phyloP scores from a whole-genome alignment of 2,888 invertebrate genomes.

The Stenoptilia bipunctidactyla region DNA sequence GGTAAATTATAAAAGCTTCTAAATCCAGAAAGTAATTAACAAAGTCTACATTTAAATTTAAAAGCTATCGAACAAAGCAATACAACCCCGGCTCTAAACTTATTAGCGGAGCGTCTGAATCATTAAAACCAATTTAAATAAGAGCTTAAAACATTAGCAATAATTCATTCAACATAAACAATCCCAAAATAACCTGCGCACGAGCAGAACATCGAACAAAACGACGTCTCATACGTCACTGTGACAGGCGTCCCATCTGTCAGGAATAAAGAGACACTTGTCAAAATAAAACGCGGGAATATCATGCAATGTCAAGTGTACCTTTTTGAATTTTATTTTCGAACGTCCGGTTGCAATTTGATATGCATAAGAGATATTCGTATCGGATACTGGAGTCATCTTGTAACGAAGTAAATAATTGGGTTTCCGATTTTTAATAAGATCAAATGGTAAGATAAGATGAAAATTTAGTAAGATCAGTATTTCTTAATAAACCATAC shows the following conservation, averaged over 20 bases:
- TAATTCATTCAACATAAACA: slow-evolving; percentile 22
- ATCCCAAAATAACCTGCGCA: slow-evolving; percentile 24
- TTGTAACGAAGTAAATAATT: too few species aligned
- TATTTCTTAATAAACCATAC: too few species aligned
- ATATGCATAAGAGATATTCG: too few species aligned
- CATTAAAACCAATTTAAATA: slow-evolving; percentile 6
- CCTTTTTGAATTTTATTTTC: neutral
- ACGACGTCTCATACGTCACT: slow-evolving; percentile 16
- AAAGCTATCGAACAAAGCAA: too few species aligned
- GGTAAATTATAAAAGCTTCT: too few species aligned
- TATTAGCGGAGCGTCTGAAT: neutral
- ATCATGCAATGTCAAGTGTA: neutral
- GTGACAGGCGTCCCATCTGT: slow-evolving; percentile 24
- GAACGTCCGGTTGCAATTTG: too few species aligned
- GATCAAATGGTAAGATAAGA: too few species aligned
- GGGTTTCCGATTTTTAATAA: too few species aligned
- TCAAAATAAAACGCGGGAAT: slow-evolving; percentile 9
- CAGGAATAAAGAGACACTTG: slow-evolving; percentile 19
- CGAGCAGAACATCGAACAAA: slow-evolving; percentile 22
- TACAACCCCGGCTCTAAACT: neutral
- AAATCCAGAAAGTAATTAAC: too few species aligned
- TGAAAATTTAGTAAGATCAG: too few species aligned
- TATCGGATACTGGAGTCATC: too few species aligned
- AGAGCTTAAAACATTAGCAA: slow-evolving; percentile 18
- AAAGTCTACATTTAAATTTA: too few species aligned